A percentile compares a stretch with the other conserved stretches of the same genome.
phyloP scores from a whole-genome alignment of 2,888 invertebrate species.

The Drosophila helvetica region DNA sequence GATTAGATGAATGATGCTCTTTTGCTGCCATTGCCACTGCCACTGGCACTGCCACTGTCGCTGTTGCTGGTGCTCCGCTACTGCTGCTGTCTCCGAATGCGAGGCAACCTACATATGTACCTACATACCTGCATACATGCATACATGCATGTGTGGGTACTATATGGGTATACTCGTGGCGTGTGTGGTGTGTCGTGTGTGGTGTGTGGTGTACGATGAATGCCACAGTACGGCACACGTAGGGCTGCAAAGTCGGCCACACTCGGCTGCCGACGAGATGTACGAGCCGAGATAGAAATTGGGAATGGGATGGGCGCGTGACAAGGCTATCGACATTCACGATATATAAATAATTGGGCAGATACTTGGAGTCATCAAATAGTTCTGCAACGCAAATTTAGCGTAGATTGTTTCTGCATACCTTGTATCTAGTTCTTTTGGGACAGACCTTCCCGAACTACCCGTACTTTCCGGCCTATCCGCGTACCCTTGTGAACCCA shows the following conservation, averaged over 20 bases:
- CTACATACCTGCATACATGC: no score
- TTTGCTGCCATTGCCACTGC: conserved; percentile 20
- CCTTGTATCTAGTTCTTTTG: no score
- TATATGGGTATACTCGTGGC: background rate
- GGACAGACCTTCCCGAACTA: no score
- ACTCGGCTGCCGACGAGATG: conserved; percentile 34
- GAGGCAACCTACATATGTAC: conserved; percentile 47
- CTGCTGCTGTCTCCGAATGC: conserved; percentile 9
- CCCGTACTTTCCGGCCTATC: no score
- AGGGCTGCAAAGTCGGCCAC: conserved; percentile 18
- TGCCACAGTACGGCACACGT: conserved; percentile 9
- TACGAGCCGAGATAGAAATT: conserved; percentile 21
- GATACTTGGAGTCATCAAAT: no score
- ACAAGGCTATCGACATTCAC: background rate
- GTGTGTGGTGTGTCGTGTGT: conserved; percentile 14
- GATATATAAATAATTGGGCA: no score
- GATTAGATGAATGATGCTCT: conserved; percentile 55
- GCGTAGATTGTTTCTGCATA: no score
- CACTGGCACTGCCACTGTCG: conserved; percentile 1
- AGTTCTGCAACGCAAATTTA: no score
- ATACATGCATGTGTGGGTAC: background rate
- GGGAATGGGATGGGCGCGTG: conserved; percentile 32
- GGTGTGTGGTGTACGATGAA: conserved; percentile 10
- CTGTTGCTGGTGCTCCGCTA: conserved; percentile 1
- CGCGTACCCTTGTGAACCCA: no score